Base-by-base conservation (phyloP, 53 echinoderm and acorn worm genomes). In the Astropecten irregularis region DNA sequence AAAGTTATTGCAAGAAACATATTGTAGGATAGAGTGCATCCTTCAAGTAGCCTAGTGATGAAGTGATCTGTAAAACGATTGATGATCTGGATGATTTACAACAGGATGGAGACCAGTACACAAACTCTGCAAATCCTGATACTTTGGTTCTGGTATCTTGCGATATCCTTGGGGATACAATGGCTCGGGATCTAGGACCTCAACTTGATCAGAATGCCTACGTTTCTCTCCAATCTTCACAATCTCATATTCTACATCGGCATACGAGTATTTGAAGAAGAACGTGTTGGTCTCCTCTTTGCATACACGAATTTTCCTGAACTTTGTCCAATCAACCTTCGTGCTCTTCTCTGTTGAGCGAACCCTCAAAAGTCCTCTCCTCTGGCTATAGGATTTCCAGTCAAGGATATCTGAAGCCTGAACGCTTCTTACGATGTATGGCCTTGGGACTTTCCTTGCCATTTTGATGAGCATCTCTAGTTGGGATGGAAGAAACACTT, bases 381-480 rank as follows among this genome's bases (percentile, higher is more conserved):
- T 59, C 37, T 82, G 48, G 32, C 49, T 34, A 27, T 51, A 53
- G 1, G 52, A 40, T 69, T 91, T 86, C 68, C 69, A 88, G 66
- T 92, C 85, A 33, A 34, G 35, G 40, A 88, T 82, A 44, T 89
- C 82, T 8, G 26, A 22, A 14, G 88, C 23, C 73, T 92, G 69
- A n/a, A 88, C 61, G 58, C 66, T 68, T 13, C 27, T 40, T 10
- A 83, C 83, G 8, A 57, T 38, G 51, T 85, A 76, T 1, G 70
- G 42, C 16, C 35, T 15, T 19, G 79, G 82, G 33, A 18, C 14
- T 14, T 59, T 81, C 25, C 85, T 77, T 46, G 71, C 85, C 42
- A 85, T 49, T 53, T 44, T 28, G 20, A 66, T 67, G 14, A 91
- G 64, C 15, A 72, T 87, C 3, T 77, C 36, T 8, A 88, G 83